Evolutionary conservation across 2,888 invertebrate genomes (phyloP).

Genomic region (Orgyia antiqua): DNA sequence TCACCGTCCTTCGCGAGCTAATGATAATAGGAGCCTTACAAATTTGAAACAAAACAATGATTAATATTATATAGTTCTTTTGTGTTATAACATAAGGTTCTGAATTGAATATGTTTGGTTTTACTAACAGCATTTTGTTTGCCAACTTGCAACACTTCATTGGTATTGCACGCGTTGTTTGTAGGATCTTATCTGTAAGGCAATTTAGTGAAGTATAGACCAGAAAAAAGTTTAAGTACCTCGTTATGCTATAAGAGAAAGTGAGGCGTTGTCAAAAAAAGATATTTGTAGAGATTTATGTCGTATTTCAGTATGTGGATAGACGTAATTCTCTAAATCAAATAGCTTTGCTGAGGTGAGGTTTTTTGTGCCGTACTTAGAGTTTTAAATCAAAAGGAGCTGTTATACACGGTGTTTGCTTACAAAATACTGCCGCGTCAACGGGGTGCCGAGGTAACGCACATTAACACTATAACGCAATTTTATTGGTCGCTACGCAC

Average conservation of each 20-base stretch:
- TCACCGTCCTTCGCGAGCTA: slow-evolving; percentile 66
- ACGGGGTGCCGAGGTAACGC: no score
- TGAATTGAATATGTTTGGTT: slow-evolving; percentile 13
- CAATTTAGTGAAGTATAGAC: slow-evolving; percentile 11
- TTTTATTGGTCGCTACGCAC: no score
- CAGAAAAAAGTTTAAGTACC: slow-evolving; percentile 12
- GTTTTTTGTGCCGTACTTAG: no score
- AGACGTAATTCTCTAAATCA: neutral
- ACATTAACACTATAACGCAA: no score
- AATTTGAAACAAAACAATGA: slow-evolving; percentile 11
- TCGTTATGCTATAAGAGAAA: slow-evolving; percentile 21
- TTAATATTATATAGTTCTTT: slow-evolving; percentile 13
- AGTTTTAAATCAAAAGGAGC: no score
- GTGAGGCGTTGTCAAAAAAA: slow-evolving; percentile 14
- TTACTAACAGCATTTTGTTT: slow-evolving; percentile 8
- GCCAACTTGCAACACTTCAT: slow-evolving; percentile 21
- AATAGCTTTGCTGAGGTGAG: no score
- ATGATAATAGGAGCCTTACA: slow-evolving; percentile 33
- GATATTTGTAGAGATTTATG: slow-evolving; percentile 14
- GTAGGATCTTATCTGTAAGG: slow-evolving; percentile 23
- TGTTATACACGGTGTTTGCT: no score
- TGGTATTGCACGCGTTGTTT: slow-evolving; percentile 22
- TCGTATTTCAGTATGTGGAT: slow-evolving; percentile 18
- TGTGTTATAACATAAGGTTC: slow-evolving; percentile 11
- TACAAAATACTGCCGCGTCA: no score